phyloP scores from a whole-genome alignment of 2,113 vertebrate genomes.

The Coturnix japonica region DNA sequence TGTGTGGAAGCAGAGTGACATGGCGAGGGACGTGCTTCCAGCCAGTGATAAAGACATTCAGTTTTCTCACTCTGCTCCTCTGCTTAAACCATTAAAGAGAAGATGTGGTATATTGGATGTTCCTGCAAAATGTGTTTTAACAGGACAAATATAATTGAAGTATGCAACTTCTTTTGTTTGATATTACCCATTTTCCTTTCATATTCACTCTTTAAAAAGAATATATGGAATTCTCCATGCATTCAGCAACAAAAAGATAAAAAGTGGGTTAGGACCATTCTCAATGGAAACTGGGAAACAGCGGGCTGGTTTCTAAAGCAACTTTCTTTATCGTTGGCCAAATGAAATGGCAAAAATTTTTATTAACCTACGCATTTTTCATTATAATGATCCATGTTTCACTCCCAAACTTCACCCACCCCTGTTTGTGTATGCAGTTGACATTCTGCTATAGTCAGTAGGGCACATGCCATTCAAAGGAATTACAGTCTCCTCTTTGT shows the following conservation, averaged over 20 bases:
- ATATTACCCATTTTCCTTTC: constrained; percentile 38
- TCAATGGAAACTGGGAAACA: constrained; percentile 33
- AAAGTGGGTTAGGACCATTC: neutral
- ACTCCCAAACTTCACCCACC: constrained; percentile 28
- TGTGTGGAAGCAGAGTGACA: neutral
- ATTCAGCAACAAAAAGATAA: neutral
- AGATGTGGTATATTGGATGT: neutral
- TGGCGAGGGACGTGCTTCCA: neutral
- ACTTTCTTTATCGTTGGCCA: constrained; percentile 16
- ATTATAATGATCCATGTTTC: constrained; percentile 40
- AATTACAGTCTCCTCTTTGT: constrained; percentile 54
- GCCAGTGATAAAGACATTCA: constrained; percentile 13
- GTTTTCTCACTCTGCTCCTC: neutral
- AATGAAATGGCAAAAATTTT: constrained; percentile 48
- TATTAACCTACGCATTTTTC: constrained; percentile 21
- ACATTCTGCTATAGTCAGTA: constrained; percentile 42
- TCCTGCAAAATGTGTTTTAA: constrained; percentile 15
- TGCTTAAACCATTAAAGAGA: constrained; percentile 45
- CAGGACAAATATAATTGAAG: neutral
- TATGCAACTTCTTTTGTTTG: neutral
- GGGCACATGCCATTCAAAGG: constrained; percentile 39
- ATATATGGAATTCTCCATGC: constrained; percentile 7
- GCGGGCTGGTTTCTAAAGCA: constrained; percentile 21
- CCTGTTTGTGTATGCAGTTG: neutral
- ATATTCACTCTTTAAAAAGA: neutral